Conservation (phyloP, 2,888 invertebrate species). For the Mythimna ferrago region DNA sequence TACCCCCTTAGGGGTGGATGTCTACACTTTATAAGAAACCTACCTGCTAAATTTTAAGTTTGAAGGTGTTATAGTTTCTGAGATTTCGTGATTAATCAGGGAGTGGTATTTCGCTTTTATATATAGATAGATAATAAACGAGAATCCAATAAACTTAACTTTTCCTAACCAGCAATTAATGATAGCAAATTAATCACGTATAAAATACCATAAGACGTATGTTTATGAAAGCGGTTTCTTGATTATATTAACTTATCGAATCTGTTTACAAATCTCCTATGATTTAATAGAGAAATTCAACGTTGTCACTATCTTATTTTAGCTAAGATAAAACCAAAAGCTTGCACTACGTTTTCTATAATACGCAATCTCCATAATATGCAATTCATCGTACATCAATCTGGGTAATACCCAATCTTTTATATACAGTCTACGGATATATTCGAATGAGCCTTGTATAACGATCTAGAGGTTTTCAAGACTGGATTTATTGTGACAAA, state of each 20-base stretch:
- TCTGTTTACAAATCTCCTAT: slow-evolving; percentile 14
- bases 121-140: not conserved
- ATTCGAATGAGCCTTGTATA: slow-evolving; percentile 35
- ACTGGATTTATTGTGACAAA: slow-evolving; percentile 21
- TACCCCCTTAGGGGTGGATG: too few species aligned
- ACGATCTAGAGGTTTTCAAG: slow-evolving; percentile 8
- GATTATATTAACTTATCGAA: slow-evolving; percentile 5
- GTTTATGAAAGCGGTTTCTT: slow-evolving; percentile 27
- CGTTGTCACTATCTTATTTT: slow-evolving; percentile 8
- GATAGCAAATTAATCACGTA: slow-evolving; percentile 10
- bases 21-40: too few species aligned
- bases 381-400: slow-evolving; percentile 43
- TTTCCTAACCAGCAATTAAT: slow-evolving; percentile 4
- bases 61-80: too few species aligned
- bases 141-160: not conserved
- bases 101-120: too few species aligned
- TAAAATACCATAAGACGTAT: slow-evolving; percentile 1
- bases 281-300: slow-evolving; percentile 29
- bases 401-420: slow-evolving; percentile 31
- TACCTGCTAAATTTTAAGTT: too few species aligned
- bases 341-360: slow-evolving; percentile 23
- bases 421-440: slow-evolving; percentile 18
- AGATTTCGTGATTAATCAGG: too few species aligned
- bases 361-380: slow-evolving; percentile 30
- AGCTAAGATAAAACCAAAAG: slow-evolving; percentile 27